Evolutionary conservation across 2,888 invertebrate genomes (phyloP).

Genomic region (Hypercompe scribonia): DNA sequence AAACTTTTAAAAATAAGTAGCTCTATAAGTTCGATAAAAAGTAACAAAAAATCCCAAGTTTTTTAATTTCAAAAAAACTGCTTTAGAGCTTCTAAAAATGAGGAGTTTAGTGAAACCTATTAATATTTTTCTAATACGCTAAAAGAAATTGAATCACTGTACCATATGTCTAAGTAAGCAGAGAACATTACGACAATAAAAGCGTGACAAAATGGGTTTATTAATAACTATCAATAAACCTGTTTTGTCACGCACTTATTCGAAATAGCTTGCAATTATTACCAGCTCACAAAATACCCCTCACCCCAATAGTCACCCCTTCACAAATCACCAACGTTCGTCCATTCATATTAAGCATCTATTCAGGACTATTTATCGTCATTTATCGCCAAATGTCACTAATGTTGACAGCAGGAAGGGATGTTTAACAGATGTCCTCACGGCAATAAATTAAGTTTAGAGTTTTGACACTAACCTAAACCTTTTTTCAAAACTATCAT

Average conservation of each 20-base stretch:
- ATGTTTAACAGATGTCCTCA: slow-evolving; percentile 31
- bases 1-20: too few species aligned
- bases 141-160: neutral
- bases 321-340: slow-evolving; percentile 33
- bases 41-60: too few species aligned
- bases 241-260: neutral
- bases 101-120: neutral
- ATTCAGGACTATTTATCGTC: slow-evolving; percentile 24
- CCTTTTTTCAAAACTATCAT: slow-evolving; percentile 3
- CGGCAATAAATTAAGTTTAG: slow-evolving; percentile 19
- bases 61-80: too few species aligned
- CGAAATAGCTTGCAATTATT: slow-evolving; percentile 11
- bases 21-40: too few species aligned
- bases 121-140: neutral
- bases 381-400: slow-evolving; percentile 29
- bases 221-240: slow-evolving; percentile 2
- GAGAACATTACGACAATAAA: neutral
- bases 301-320: slow-evolving; percentile 28
- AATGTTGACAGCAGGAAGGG: slow-evolving; percentile 20
- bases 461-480: neutral
- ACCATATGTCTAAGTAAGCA: neutral
- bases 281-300: slow-evolving; percentile 23
- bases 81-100: too few species aligned
- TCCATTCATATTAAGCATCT: slow-evolving; percentile 16
- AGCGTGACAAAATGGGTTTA: too few species aligned